These are phyloP conservation scores for Polydrusus tereticollis DNA, from an alignment of 2,888 invertebrate species.

Conservation along the genomic window DNA sequence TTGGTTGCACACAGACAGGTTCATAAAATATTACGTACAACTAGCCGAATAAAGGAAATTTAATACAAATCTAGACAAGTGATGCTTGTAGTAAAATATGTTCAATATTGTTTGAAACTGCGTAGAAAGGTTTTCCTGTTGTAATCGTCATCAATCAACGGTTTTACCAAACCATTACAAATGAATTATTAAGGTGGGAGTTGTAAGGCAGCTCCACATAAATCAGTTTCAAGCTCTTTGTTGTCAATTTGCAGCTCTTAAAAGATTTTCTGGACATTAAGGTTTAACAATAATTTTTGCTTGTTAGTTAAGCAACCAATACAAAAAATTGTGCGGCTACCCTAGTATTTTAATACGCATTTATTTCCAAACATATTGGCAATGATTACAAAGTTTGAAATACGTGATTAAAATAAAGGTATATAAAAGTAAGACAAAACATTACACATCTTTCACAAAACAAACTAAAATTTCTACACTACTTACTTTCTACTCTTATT, in stretches of 20 bases:
- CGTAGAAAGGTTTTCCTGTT: slow-evolving; percentile 12
- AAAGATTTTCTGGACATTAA: not conserved
- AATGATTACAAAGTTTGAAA: no score
- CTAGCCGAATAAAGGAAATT: not conserved
- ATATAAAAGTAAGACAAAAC: no score
- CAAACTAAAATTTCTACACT: no score
- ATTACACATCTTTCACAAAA: no score
- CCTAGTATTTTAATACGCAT: no score
- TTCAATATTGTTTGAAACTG: slow-evolving; percentile 18
- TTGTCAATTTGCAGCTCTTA: slow-evolving; percentile 1
- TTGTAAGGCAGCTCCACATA: slow-evolving; percentile 21
- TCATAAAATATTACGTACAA: not conserved
- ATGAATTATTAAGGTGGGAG: slow-evolving; percentile 34
- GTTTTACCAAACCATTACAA: slow-evolving; percentile 21
- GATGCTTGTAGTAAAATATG: slow-evolving; percentile 5
- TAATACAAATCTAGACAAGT: slow-evolving; percentile 7
- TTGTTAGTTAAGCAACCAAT: no score
- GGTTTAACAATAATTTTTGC: no score
- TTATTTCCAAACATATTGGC: no score
- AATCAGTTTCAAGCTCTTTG: slow-evolving; percentile 15
- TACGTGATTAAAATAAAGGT: no score
- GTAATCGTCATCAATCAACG: slow-evolving; percentile 30
- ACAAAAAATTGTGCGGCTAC: no score
- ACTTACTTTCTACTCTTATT: no score
- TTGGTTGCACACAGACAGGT: no score